Evolutionary conservation across 2,888 invertebrate genomes (phyloP).

Genomic region (Poecilus cupreus): DNA sequence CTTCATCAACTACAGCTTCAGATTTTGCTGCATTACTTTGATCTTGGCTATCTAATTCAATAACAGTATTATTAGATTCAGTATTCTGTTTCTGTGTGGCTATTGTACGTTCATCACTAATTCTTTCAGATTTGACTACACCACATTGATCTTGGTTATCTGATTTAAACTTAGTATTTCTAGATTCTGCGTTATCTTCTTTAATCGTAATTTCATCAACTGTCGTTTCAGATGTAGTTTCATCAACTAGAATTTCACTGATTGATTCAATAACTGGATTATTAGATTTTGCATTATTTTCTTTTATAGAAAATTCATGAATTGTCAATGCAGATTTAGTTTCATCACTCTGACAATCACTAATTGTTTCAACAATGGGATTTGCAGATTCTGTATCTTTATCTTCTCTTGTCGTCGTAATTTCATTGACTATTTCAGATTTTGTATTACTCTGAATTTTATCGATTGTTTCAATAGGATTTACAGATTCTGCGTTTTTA

Average conservation of each 20-base stretch:
- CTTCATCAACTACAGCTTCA: neutral
- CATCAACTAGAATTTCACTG: neutral
- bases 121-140: too few relatives aligned
- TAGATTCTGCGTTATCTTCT: too few relatives aligned
- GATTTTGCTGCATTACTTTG: too few relatives aligned
- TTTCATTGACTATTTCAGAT: neutral
- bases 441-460: neutral
- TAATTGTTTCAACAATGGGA: neutral
- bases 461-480: neutral
- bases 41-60: too few relatives aligned
- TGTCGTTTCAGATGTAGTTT: neutral
- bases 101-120: neutral
- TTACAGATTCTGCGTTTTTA: neutral
- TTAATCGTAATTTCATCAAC: neutral
- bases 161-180: too few relatives aligned
- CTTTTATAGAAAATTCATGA: neutral
- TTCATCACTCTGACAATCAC: neutral
- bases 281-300: neutral
- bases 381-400: neutral
- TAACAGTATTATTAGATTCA: too few relatives aligned
- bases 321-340: neutral
- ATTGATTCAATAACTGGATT: neutral
- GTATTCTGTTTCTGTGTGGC: too few relatives aligned
- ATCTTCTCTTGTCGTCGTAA: neutral
- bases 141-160: too few relatives aligned